Percentiles rank a stretch among this genome's conserved stretches.
These are phyloP conservation scores for Drosophila kanekoi DNA, from an alignment of 2,888 invertebrate genomes.

Conservation along the genomic window DNA sequence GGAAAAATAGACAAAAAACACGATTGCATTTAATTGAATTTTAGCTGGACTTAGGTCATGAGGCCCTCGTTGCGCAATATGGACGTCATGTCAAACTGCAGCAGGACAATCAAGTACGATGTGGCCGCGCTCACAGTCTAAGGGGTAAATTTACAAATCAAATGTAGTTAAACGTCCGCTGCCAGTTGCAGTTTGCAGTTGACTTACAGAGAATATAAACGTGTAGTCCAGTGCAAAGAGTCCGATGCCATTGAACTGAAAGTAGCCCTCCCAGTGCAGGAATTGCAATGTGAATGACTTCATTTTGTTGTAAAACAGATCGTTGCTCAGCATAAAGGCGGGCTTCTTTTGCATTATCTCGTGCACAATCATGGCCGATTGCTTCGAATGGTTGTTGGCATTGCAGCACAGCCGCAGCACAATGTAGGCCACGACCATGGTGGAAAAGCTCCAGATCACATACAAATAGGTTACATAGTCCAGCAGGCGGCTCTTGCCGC, in stretches of 20 bases:
- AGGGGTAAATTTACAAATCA: not conserved
- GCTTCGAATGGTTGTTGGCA: constrained; percentile 82
- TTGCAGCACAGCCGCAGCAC: constrained; percentile 83
- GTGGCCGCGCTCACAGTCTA: constrained; percentile 85
- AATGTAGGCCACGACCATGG: constrained; percentile 81
- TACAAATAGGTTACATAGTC: constrained; percentile 82
- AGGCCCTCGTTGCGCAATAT: constrained; percentile 81
- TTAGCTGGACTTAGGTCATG: constrained; percentile 43
- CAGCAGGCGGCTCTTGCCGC: constrained; percentile 76
- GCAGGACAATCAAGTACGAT: constrained; percentile 84
- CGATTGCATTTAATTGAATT: constrained; percentile 40
- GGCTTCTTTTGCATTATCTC: constrained; percentile 85
- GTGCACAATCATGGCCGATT: constrained; percentile 84
- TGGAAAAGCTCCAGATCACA: constrained; percentile 82
- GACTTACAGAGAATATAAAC: constrained; percentile 84
- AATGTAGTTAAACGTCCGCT: not conserved
- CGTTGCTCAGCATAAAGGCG: constrained; percentile 84
- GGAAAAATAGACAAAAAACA: not conserved
- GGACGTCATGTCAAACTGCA: constrained; percentile 84
- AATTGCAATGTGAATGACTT: constrained; percentile 85
- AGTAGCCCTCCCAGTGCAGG: constrained; percentile 84
- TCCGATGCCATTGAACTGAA: constrained; percentile 85
- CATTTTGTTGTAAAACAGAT: constrained; percentile 85
- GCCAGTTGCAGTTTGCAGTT: not conserved
- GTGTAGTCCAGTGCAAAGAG: constrained; percentile 84